Conservation (phyloP, 2,888 invertebrate genomes). For the Nomada ruficornis region DNA sequence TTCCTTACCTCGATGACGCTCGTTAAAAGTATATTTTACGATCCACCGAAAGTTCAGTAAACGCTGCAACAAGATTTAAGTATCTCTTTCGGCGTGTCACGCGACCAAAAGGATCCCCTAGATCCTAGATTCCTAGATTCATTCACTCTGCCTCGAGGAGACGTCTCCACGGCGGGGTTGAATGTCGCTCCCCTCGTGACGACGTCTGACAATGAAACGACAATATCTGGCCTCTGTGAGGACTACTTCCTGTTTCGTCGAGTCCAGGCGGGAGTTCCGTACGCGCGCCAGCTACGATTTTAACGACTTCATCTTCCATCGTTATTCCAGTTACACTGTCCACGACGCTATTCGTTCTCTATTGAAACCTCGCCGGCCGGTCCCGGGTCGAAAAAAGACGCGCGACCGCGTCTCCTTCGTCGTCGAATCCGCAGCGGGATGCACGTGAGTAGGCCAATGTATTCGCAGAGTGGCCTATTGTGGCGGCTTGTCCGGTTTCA, state of each 20-base stretch:
- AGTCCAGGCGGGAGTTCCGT: background rate
- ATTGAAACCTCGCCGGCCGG: slow-evolving; percentile 41
- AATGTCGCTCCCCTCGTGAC: slow-evolving; percentile 13
- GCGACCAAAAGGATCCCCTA: background rate
- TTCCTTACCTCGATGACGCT: too few species aligned
- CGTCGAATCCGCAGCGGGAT: slow-evolving; percentile 43
- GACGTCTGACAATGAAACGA: slow-evolving; percentile 3
- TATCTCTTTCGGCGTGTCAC: slow-evolving; percentile 7
- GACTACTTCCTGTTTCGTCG: slow-evolving; percentile 26
- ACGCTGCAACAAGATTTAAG: too few species aligned
- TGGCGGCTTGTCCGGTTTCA: slow-evolving; percentile 67
- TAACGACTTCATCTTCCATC: slow-evolving; percentile 59
- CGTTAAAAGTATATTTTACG: too few species aligned
- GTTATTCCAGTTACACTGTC: slow-evolving; percentile 22
- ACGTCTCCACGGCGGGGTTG: slow-evolving; percentile 15
- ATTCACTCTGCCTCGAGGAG: background rate
- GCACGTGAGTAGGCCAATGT: slow-evolving; percentile 25
- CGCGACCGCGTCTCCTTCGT: slow-evolving; percentile 48
- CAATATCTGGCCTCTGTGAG: background rate
- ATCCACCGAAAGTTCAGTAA: too few species aligned
- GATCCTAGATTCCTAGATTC: too few species aligned
- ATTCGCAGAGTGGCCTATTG: slow-evolving; percentile 63
- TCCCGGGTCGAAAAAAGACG: slow-evolving; percentile 37
- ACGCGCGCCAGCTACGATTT: slow-evolving; percentile 15
- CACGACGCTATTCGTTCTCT: slow-evolving; percentile 46